Conservation (phyloP, 2,113 vertebrate genomes). For the Scalopus aquaticus region DNA sequence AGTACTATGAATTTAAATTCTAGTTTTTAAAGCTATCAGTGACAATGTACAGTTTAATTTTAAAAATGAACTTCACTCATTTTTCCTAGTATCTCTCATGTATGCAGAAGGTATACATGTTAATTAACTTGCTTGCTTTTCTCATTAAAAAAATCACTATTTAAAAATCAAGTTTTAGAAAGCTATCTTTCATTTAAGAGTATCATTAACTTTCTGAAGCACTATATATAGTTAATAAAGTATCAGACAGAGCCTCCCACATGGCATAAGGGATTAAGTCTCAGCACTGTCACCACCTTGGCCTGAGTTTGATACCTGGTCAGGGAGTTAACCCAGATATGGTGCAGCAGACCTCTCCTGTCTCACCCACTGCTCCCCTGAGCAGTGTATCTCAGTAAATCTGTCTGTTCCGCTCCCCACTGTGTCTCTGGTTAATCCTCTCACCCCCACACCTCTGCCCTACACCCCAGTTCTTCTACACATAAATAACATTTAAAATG, state of each 20-base stretch:
- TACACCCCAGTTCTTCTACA: too few relatives aligned
- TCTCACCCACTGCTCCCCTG: too few relatives aligned
- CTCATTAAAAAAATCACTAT: not conserved
- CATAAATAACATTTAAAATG: too few relatives aligned
- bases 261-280: too few relatives aligned
- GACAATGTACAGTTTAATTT: not conserved
- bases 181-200: not conserved
- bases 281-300: too few relatives aligned
- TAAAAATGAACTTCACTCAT: not conserved
- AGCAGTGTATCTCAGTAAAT: too few relatives aligned
- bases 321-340: too few relatives aligned
- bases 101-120: not conserved
- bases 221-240: constrained; percentile 10
- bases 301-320: too few relatives aligned
- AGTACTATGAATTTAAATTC: not conserved
- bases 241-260: not conserved
- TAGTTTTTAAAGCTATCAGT: not conserved
- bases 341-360: too few relatives aligned
- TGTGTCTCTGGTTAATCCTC: too few relatives aligned
- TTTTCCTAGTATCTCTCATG: not conserved
- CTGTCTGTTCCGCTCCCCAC: too few relatives aligned
- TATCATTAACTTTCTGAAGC: not conserved
- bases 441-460: too few relatives aligned
- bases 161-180: constrained; percentile 2
- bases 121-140: not conserved